phyloP scores from a whole-genome alignment of 2,797 vertebrate genomes.

The Prunella strophiata region DNA sequence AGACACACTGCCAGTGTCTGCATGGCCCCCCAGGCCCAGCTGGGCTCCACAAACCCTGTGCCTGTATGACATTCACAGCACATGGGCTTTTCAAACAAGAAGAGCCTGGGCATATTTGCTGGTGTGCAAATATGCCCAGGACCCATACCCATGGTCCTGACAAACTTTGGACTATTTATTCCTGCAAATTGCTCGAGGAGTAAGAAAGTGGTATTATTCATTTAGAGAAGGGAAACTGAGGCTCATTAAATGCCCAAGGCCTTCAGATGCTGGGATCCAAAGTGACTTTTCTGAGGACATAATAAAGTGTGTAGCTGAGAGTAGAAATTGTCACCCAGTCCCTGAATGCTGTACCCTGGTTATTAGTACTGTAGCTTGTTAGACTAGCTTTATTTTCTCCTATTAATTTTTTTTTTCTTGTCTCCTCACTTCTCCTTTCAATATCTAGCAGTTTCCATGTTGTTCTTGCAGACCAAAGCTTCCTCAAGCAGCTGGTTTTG shows the following conservation, averaged over 20 bases:
- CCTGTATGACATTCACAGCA: background rate
- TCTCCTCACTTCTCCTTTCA: background rate
- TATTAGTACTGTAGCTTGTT: background rate
- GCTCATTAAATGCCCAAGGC: background rate
- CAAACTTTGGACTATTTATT: background rate
- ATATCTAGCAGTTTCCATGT: background rate
- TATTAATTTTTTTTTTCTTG: background rate
- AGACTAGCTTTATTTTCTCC: background rate
- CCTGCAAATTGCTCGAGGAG: background rate
- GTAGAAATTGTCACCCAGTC: background rate
- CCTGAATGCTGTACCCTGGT: background rate
- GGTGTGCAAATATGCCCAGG: no score
- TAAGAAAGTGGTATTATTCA: background rate
- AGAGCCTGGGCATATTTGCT: fast-evolving
- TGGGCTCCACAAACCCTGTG: background rate
- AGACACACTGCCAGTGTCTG: fast-evolving
- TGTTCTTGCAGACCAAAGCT: background rate
- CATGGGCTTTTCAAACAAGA: background rate
- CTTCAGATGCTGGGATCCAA: background rate
- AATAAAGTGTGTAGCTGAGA: background rate
- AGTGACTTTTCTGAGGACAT: background rate
- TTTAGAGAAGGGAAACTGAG: background rate
- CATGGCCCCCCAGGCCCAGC: fast-evolving
- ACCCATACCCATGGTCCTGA: background rate
- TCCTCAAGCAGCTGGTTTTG: background rate